Conservation (phyloP, 2,797 vertebrate species). For the Onychomys arenicola region DNA sequence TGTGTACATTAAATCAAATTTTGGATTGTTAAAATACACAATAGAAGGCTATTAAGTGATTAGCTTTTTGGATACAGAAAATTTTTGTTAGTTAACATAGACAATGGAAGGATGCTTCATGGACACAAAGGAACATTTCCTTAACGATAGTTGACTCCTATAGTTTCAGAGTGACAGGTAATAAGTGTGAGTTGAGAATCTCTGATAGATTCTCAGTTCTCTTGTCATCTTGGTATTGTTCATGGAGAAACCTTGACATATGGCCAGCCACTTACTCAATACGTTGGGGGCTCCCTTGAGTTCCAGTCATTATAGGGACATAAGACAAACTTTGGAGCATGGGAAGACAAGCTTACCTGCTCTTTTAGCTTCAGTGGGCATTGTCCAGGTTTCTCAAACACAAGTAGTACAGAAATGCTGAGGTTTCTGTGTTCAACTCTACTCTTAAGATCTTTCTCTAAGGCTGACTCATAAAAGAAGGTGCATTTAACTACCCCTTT, state of each 20-base stretch:
- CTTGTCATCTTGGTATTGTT: constrained; percentile 31
- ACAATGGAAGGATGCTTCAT: neutral
- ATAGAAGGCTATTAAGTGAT: neutral
- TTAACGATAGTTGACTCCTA: neutral
- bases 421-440: neutral
- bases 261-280: neutral
- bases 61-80: neutral
- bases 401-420: neutral
- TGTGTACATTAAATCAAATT: neutral
- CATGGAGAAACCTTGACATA: neutral
- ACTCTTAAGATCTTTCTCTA: neutral
- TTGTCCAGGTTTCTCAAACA: neutral
- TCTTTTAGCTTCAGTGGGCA: neutral
- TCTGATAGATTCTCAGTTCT: constrained; percentile 6
- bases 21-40: neutral
- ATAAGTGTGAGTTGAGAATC: neutral
- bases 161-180: neutral
- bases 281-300: neutral
- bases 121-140: neutral
- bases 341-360: neutral
- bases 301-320: neutral
- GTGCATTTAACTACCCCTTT: constrained; percentile 13
- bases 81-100: neutral
- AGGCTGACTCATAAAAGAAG: neutral
- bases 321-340: neutral